phyloP scores from a whole-genome alignment of 2,888 invertebrate species.

The Hirtodrosophila cameraria region DNA sequence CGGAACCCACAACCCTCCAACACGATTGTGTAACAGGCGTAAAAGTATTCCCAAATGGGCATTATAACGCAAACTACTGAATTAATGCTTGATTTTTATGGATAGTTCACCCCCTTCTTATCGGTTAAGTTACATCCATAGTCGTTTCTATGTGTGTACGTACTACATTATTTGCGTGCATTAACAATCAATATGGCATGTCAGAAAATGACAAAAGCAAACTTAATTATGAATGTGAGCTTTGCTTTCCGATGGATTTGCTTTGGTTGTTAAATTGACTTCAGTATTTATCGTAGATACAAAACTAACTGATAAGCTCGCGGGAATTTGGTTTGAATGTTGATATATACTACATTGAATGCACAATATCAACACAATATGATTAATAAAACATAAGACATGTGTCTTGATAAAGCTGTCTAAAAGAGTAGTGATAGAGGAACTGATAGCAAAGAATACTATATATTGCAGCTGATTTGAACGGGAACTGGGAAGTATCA shows the following conservation, averaged over 20 bases:
- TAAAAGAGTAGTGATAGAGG: no score
- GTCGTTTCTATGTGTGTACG: conserved; percentile 6
- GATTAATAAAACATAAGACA: no score
- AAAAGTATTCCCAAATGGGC: conserved; percentile 35
- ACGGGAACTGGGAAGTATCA: no score
- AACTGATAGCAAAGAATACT: no score
- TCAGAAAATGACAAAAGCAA: conserved; percentile 41
- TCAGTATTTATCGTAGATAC: neutral
- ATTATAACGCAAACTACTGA: conserved; percentile 28
- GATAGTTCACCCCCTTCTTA: conserved; percentile 13
- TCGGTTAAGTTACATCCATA: conserved; percentile 11
- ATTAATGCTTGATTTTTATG: conserved; percentile 42
- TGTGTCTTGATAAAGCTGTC: no score
- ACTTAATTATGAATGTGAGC: conserved; percentile 39
- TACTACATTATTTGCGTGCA: conserved; percentile 60
- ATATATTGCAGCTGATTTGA: no score
- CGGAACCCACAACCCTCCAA: no score
- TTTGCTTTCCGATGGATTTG: conserved; percentile 6
- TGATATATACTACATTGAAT: neutral
- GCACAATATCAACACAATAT: neutral
- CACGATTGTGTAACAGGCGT: conserved; percentile 7
- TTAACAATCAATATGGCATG: conserved; percentile 63
- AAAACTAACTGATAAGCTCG: conserved; percentile 23
- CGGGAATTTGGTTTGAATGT: neutral
- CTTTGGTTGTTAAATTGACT: neutral